A percentile compares a stretch with the other conserved stretches of the same genome.
phyloP scores from a whole-genome alignment of 2,797 vertebrate genomes.

The Triplophysa bombifrons region DNA sequence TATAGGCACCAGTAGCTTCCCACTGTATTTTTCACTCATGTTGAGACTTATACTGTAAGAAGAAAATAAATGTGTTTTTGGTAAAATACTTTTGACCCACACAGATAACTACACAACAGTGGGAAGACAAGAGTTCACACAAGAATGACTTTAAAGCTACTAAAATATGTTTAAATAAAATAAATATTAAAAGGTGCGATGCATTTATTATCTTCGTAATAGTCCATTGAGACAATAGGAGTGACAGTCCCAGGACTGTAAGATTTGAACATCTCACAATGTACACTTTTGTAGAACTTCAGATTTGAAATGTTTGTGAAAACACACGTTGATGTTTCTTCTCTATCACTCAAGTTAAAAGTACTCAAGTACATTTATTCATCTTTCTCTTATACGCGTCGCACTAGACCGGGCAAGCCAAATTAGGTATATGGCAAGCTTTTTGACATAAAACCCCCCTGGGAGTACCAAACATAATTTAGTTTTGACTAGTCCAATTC shows the following conservation, averaged over 20 bases:
- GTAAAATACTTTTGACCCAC: background rate
- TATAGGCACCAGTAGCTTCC: too few species aligned
- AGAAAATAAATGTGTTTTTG: too few species aligned
- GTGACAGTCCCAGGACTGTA: background rate
- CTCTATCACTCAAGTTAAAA: background rate
- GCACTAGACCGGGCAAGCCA: too few species aligned
- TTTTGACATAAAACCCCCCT: too few species aligned
- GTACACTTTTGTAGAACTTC: background rate
- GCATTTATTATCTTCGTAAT: constrained; percentile 15
- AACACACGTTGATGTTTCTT: background rate
- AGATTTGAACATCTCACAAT: background rate
- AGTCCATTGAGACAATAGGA: background rate
- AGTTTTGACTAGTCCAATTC: too few species aligned
- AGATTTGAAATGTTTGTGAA: background rate
- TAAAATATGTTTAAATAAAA: constrained; percentile 17
- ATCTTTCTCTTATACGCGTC: constrained; percentile 8
- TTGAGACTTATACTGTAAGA: too few species aligned
- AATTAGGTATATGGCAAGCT: too few species aligned
- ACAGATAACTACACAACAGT: too few species aligned
- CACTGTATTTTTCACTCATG: too few species aligned
- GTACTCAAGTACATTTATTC: constrained; percentile 3
- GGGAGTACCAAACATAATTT: too few species aligned
- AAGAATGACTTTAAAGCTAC: background rate
- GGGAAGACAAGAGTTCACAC: background rate
- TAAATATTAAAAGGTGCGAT: constrained; percentile 30